phyloP scores from a whole-genome alignment of 2,113 vertebrate genomes.

The Hyaena hyaena region DNA sequence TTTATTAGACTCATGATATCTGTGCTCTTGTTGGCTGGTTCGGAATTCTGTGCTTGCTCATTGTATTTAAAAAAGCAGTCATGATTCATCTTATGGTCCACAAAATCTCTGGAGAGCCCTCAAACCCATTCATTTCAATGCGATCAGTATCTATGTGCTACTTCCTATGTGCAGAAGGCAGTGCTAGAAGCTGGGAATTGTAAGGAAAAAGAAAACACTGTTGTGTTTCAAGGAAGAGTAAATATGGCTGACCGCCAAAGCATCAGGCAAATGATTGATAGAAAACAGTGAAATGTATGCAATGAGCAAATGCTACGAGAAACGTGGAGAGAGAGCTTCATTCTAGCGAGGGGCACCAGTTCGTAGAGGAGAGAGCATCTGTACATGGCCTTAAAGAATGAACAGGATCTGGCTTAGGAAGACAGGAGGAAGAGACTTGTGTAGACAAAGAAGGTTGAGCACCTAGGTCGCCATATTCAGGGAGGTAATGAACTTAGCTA shows the following conservation, averaged over 20 bases:
- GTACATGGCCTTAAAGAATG: background rate
- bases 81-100: background rate
- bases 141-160: background rate
- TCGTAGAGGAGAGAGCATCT: background rate
- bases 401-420: background rate
- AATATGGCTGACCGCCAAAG: background rate
- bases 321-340: background rate
- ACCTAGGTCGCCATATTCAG: background rate
- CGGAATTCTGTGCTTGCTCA: background rate
- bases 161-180: constrained; percentile 10
- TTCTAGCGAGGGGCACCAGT: background rate
- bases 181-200: background rate
- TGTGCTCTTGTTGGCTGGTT: background rate
- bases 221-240: constrained; percentile 26
- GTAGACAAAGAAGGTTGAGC: background rate
- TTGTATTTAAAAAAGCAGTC: constrained; percentile 25
- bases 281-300: background rate
- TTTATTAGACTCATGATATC: background rate
- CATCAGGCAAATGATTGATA: background rate
- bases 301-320: background rate
- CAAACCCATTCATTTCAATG: background rate
- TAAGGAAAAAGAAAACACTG: background rate
- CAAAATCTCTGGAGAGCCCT: background rate
- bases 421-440: background rate
- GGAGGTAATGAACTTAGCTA: background rate